Evolutionary conservation across 2,113 vertebrate genomes (phyloP).

Genomic region (Shinisaurus crocodilurus): DNA sequence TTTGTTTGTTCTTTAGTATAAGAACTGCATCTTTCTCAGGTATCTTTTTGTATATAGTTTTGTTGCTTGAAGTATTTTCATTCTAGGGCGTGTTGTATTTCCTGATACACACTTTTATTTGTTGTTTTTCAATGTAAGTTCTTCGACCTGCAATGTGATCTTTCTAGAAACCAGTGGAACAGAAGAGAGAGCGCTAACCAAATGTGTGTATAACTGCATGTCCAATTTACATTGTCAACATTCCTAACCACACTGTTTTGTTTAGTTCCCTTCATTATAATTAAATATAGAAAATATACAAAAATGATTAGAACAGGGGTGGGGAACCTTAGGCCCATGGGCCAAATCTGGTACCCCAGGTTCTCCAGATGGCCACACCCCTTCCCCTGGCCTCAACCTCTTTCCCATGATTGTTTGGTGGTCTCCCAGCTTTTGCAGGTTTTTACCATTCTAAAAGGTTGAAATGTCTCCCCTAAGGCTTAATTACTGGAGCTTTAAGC

Average conservation of each 20-base stretch:
- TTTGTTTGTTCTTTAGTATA: background rate
- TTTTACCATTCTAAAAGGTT: too few species aligned
- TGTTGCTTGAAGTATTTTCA: background rate
- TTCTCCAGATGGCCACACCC: too few species aligned
- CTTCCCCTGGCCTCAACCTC: too few species aligned
- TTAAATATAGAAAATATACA: background rate
- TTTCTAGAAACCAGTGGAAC: background rate
- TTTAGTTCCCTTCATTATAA: background rate
- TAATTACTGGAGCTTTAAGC: too few species aligned
- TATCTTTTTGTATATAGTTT: background rate
- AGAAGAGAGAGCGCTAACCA: background rate
- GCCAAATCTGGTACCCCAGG: too few species aligned
- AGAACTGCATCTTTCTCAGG: slow-evolving; percentile 5
- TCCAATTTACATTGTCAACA: background rate
- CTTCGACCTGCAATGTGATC: background rate
- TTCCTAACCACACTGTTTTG: background rate
- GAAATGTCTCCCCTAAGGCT: too few species aligned
- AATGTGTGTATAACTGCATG: background rate
- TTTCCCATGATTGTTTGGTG: too few species aligned
- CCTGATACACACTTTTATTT: background rate
- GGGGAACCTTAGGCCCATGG: too few species aligned
- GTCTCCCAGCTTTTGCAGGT: too few species aligned
- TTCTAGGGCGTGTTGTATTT: background rate
- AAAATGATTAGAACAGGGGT: background rate
- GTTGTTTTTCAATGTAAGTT: background rate